Percentiles rank a stretch among this genome's conserved stretches.
Conservation (phyloP, 2,797 vertebrate species). For the Rhynchotus rufescens region DNA sequence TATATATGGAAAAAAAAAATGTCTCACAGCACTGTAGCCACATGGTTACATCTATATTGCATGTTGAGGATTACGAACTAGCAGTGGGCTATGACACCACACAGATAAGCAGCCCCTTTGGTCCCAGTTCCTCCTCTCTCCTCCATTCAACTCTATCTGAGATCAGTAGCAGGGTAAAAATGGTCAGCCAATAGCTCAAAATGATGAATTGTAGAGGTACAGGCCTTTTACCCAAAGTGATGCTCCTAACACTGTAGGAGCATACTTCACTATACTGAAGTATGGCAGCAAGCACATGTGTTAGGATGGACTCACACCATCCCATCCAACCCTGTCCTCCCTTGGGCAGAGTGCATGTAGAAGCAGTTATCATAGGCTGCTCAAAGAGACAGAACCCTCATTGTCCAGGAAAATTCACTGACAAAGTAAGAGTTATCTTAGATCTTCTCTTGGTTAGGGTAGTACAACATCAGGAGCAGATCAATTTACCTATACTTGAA, state of each 20-base stretch:
- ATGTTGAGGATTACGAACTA: neutral
- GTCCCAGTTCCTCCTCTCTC: neutral
- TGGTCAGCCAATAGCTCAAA: neutral
- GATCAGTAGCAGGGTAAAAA: neutral
- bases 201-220: rapidly evolving
- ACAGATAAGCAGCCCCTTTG: neutral
- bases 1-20: neutral
- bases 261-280: no score
- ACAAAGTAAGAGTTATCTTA: neutral
- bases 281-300: neutral
- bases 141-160: neutral
- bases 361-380: neutral
- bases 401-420: neutral
- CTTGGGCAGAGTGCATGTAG: rapidly evolving
- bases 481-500: neutral
- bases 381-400: neutral
- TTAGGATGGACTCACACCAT: neutral
- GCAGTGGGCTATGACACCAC: neutral
- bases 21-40: neutral
- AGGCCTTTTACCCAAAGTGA: neutral
- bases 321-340: neutral
- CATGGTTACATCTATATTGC: rapidly evolving
- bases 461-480: neutral
- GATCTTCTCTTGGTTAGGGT: neutral
- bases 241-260: neutral